Evolutionary conservation across 2,797 vertebrate species (phyloP).

Genomic region (Rhincodon typus): DNA sequence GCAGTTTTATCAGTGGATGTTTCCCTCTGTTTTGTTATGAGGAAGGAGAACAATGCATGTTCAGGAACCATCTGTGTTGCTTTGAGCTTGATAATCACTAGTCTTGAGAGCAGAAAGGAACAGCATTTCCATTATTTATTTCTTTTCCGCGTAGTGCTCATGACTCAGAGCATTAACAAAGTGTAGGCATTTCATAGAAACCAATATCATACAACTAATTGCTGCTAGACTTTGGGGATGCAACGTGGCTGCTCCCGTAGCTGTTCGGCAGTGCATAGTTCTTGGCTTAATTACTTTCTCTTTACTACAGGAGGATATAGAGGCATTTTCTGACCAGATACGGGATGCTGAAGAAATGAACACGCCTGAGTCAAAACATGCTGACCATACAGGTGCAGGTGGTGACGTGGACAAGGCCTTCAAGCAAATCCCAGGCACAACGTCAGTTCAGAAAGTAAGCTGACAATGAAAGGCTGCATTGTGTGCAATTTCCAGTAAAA

Average conservation of each 20-base stretch:
- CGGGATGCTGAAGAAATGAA: conserved; percentile 80
- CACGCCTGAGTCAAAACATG: conserved; percentile 73
- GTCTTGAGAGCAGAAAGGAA: not conserved
- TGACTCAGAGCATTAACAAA: too few relatives aligned
- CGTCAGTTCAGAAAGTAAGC: conserved; percentile 26
- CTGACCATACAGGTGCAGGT: conserved; percentile 64
- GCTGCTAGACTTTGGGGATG: not conserved
- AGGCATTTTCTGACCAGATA: conserved; percentile 68
- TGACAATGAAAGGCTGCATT: not conserved
- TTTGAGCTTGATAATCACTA: not conserved
- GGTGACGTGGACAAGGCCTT: conserved; percentile 60
- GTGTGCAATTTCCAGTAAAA: not conserved
- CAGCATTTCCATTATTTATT: not conserved
- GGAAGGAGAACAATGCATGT: not conserved
- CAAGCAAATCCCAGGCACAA: conserved; percentile 46
- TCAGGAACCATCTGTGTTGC: not conserved
- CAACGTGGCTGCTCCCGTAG: not conserved
- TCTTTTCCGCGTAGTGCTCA: not conserved
- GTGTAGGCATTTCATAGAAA: not conserved
- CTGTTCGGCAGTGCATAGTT: not conserved
- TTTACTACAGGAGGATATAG: conserved; percentile 66
- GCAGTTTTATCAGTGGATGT: not conserved
- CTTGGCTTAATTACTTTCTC: not conserved
- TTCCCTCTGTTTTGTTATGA: not conserved
- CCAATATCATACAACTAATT: not conserved